phyloP scores from a whole-genome alignment of 1,140 invertebrate species.

The Campoletis sonorensis region DNA sequence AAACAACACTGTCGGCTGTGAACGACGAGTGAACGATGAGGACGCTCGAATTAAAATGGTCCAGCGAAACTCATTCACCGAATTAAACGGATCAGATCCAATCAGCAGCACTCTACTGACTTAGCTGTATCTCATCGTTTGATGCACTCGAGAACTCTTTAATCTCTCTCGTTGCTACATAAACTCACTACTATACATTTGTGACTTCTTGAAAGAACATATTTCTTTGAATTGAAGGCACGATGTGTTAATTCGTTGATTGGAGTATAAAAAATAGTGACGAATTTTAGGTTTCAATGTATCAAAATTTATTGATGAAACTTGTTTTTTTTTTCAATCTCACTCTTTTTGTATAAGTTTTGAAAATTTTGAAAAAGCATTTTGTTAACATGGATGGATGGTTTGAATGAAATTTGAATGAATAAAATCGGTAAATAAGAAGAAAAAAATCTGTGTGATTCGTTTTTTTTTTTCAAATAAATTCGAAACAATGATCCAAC shows the following conservation, averaged over 20 bases:
- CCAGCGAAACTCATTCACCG: slow-evolving; percentile 71
- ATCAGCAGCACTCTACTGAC: slow-evolving; percentile 59
- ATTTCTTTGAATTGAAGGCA: background rate
- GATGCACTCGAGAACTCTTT: slow-evolving; percentile 31
- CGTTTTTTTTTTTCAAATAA: too few relatives aligned
- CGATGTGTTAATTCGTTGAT: background rate
- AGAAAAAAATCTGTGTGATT: too few relatives aligned
- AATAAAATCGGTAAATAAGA: too few relatives aligned
- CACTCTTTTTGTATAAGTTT: too few relatives aligned
- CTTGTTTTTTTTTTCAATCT: too few relatives aligned
- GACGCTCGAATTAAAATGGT: slow-evolving; percentile 70
- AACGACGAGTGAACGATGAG: slow-evolving; percentile 18
- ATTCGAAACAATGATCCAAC: too few relatives aligned
- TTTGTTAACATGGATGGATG: too few relatives aligned
- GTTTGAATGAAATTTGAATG: too few relatives aligned
- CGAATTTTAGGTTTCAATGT: too few relatives aligned
- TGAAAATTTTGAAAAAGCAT: too few relatives aligned
- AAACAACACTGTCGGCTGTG: slow-evolving; percentile 45
- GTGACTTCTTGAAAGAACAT: background rate
- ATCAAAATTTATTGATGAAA: too few relatives aligned
- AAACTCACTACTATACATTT: background rate
- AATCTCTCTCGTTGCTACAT: slow-evolving; percentile 16
- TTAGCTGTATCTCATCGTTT: slow-evolving; percentile 24
- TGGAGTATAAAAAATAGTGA: background rate
- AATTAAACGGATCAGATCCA: slow-evolving; percentile 73